A percentile compares a stretch with the other conserved stretches of the same genome.
phyloP scores from a whole-genome alignment of 2,888 invertebrate genomes.

The Lithophane leautieri region DNA sequence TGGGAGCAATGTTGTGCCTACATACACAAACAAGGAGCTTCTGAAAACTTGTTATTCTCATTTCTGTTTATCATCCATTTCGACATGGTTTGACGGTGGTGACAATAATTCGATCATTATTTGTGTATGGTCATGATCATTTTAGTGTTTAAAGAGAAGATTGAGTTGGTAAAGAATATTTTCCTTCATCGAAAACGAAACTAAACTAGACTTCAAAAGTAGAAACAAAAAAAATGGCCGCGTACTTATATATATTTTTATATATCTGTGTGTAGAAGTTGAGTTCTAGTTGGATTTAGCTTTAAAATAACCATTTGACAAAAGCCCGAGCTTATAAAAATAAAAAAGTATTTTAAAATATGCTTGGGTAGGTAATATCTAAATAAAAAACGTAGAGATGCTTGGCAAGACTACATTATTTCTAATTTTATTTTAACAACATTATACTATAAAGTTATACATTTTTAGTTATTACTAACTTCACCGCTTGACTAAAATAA shows the following conservation, averaged over 20 bases:
- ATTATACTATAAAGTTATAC: slow-evolving; percentile 57
- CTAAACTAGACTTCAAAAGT: background rate
- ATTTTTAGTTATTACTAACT: slow-evolving; percentile 66
- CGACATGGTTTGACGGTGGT: background rate
- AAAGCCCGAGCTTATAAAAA: slow-evolving; percentile 42
- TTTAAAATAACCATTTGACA: slow-evolving; percentile 53
- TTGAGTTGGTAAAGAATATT: slow-evolving; percentile 11
- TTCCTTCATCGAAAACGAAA: slow-evolving; percentile 52
- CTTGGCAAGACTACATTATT: slow-evolving; percentile 85
- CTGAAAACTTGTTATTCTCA: background rate
- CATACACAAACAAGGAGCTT: background rate
- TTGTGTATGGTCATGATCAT: background rate
- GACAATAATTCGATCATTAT: background rate
- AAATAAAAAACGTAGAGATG: slow-evolving; percentile 53
- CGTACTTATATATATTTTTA: background rate
- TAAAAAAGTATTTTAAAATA: slow-evolving; percentile 20
- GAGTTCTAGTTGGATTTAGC: slow-evolving; percentile 40
- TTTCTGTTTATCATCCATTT: slow-evolving; percentile 17
- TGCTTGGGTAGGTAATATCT: slow-evolving; percentile 34
- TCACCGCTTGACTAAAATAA: slow-evolving; percentile 74
- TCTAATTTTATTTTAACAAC: slow-evolving; percentile 43
- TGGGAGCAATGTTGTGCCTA: slow-evolving; percentile 2
- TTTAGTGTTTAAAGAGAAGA: background rate
- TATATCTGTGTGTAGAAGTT: slow-evolving; percentile 34
- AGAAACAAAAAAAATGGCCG: background rate